Conservation (phyloP, 2,888 invertebrate genomes). For the Sicus ferrugineus region DNA sequence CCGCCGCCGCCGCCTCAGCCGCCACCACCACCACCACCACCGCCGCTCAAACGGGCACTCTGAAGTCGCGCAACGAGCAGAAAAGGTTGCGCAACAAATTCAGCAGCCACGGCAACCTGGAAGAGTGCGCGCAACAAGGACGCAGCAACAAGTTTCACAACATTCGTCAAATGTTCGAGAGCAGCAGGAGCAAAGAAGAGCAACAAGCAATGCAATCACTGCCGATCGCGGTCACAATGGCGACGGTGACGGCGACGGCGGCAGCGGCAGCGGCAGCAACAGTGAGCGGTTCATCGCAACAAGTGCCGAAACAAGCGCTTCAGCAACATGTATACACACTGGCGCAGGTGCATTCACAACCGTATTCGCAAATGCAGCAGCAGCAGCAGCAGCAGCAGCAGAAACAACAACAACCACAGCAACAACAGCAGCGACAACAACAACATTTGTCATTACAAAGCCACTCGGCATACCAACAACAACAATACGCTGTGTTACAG, state of each 20-base stretch:
- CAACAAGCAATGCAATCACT: conserved; percentile 41
- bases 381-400: conserved; percentile 19
- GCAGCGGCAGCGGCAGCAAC: neutral
- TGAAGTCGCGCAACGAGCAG: conserved; percentile 63
- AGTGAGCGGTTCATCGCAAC: neutral
- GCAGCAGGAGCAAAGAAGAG: conserved; percentile 43
- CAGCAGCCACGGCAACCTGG: conserved; percentile 61
- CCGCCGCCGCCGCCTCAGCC: too few relatives aligned
- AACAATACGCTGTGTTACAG: conserved; percentile 30
- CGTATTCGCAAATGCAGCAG: conserved; percentile 8
- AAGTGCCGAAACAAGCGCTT: neutral
- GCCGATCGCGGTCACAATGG: conserved; percentile 38
- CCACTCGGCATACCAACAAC: conserved; percentile 35
- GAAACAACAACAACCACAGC: conserved; percentile 23
- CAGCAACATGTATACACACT: conserved; percentile 1
- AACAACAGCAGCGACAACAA: conserved; percentile 26
- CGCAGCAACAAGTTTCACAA: conserved; percentile 60
- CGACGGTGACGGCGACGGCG: conserved; percentile 32
- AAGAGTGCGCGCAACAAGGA: conserved; percentile 56
- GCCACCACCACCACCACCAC: too few relatives aligned
- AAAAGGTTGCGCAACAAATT: conserved; percentile 61
- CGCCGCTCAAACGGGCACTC: conserved; percentile 54
- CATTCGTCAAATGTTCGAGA: conserved; percentile 63
- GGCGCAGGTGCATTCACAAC: neutral
- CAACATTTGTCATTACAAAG: conserved; percentile 23